Percentiles rank a stretch among this genome's conserved stretches.
Conservation (phyloP, 1,140 invertebrate genomes). For the Anastrepha obliqua region DNA sequence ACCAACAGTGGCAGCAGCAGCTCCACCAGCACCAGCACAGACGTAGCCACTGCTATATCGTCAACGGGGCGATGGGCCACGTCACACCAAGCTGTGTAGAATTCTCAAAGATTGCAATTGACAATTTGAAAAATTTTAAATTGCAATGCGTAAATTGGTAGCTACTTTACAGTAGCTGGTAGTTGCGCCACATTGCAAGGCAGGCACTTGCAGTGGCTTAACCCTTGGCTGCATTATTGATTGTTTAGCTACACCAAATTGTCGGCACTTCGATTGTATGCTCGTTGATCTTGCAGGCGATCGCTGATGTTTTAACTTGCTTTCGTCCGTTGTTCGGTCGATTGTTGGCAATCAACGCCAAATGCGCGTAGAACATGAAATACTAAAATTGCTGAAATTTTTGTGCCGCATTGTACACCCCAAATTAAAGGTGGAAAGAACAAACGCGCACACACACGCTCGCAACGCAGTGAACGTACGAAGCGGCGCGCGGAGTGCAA, state of each 20-base stretch:
- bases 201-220: neutral
- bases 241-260: neutral
- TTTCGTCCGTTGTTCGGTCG: neutral
- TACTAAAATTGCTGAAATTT: constrained; percentile 58
- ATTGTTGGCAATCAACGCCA: constrained; percentile 48
- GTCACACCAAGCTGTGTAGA: constrained; percentile 18
- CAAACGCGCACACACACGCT: constrained; percentile 53
- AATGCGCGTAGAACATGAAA: constrained; percentile 53
- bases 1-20: neutral
- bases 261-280: neutral
- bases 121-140: constrained; percentile 61
- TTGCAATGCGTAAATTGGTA: constrained; percentile 58
- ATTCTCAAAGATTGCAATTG: constrained; percentile 52
- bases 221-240: constrained; percentile 4
- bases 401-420: constrained; percentile 58
- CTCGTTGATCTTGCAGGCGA: constrained; percentile 2
- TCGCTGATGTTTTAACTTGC: constrained; percentile 31
- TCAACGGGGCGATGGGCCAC: neutral
- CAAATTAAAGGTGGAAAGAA: constrained; percentile 59
- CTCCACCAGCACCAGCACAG: constrained; percentile 31
- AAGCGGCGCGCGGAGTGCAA: neutral
- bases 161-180: constrained; percentile 17
- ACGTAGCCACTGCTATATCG: neutral
- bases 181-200: neutral
- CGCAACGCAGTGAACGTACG: neutral